A percentile compares a stretch with the other conserved stretches of the same genome.
phyloP scores from a whole-genome alignment of 1,140 invertebrate species.

The Globodera ellingtonae region DNA sequence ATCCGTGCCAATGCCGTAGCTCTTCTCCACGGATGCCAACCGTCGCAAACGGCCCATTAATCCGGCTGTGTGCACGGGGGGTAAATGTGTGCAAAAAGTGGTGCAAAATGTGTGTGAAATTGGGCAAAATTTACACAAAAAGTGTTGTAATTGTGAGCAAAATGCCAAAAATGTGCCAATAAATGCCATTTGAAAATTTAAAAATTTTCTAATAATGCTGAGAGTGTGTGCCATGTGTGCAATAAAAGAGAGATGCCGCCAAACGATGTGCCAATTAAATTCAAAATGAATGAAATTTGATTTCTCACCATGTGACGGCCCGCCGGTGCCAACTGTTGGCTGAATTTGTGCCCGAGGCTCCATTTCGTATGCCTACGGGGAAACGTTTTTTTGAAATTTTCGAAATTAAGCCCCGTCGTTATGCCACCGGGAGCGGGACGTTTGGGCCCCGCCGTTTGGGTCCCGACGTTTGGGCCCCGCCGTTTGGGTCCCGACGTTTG shows the following conservation, averaged over 20 bases:
- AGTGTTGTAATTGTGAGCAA: not conserved
- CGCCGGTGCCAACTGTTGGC: not conserved
- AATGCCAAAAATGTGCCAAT: not conserved
- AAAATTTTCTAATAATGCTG: not conserved
- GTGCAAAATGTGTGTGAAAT: not conserved
- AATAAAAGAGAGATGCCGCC: not conserved
- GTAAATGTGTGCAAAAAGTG: too few relatives aligned
- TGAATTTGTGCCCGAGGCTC: constrained; percentile 43
- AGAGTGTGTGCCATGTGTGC: not conserved
- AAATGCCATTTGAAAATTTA: constrained; percentile 14
- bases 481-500: too few relatives aligned
- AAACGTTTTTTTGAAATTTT: not conserved
- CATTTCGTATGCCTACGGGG: constrained; percentile 42
- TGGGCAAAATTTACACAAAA: constrained; percentile 10
- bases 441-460: too few relatives aligned
- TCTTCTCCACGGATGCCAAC: constrained; percentile 34
- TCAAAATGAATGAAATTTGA: not conserved
- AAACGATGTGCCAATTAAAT: not conserved
- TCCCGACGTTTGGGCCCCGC: too few relatives aligned
- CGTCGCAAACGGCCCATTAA: constrained; percentile 30
- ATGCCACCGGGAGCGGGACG: too few relatives aligned
- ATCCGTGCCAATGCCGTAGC: constrained; percentile 2
- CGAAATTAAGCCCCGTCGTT: too few relatives aligned
- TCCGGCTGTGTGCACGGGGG: constrained; percentile 1
- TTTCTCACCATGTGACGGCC: not conserved